Evolutionary conservation across 2,797 vertebrate species (phyloP), one percentile per base, ranked within the genome.

Genomic region (Sebastes miniatus): DNA sequence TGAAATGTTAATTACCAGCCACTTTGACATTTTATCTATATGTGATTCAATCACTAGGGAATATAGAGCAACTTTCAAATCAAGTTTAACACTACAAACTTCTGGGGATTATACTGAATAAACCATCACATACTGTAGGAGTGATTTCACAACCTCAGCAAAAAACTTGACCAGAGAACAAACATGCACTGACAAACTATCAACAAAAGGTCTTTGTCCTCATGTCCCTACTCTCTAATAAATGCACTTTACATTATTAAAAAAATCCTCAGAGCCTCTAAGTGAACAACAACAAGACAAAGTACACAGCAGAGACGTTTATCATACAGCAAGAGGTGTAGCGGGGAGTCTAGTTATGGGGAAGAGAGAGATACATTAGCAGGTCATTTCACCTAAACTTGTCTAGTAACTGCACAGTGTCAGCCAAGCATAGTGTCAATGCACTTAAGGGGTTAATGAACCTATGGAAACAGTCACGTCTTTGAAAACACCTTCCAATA

Each of bases 161-260:
- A 93, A 92, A 93, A 94, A 93, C 92, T 91, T 92, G 92, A 95
- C 94, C 93, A 94, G 89, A 92, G 91, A 94, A 95, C 95, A 95
- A 94, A 96, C 96, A 96, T 96, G 95, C 94, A 96, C 91, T 90
- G 92, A 96, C 94, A 95, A 88, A 94, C 93, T 94, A 94, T 92
- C 88, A 93, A 96, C 95, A 93, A 93, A 36, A 95, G 89, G 77
- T 92, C 83, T 93, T 90, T 92, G 89, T 94, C 93, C 88, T 88
- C 89, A 84, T 90, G 90, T 93, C 89, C 91, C 92, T 95, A 95
- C 83, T 93, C 91, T 36, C 94, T 95, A 96, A 92, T 95, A 91
- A 96, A 96, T 94, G 95, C 94, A 95, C 94, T 96, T 96, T 95
- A 95, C 95, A 95, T 90, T 81, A 22, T 87, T 73, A 50, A 79